Conservation (phyloP, 2,113 vertebrate species). For the Edolisoma coerulescens region DNA sequence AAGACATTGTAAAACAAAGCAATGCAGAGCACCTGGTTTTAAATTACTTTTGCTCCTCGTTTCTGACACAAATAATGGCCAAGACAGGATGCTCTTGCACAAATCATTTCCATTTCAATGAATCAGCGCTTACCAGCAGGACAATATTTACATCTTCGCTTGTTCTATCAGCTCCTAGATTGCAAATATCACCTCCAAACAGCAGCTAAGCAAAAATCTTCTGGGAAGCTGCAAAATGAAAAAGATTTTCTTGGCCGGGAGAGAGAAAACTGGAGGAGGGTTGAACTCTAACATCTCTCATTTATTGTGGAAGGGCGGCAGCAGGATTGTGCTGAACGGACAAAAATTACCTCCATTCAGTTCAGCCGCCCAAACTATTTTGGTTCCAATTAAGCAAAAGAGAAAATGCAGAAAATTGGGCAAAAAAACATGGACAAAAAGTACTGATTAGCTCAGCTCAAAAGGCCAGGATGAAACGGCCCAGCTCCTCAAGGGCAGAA, state of each 20-base stretch:
- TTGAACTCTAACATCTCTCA: background rate
- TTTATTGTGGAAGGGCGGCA: background rate
- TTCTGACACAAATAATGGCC: background rate
- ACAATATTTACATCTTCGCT: conserved; percentile 26
- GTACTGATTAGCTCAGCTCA: background rate
- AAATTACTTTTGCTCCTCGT: background rate
- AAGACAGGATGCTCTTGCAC: background rate
- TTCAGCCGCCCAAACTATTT: background rate
- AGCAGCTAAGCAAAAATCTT: conserved; percentile 5
- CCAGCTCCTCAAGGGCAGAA: background rate
- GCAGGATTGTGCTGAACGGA: background rate
- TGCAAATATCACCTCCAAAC: background rate
- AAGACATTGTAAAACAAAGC: conserved; percentile 14
- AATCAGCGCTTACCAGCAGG: background rate
- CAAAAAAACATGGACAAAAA: background rate
- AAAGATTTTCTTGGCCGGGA: background rate
- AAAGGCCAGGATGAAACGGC: background rate
- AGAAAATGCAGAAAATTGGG: background rate
- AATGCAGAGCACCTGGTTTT: background rate
- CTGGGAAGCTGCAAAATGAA: background rate
- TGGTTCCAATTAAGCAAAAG: background rate
- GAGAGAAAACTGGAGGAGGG: background rate
- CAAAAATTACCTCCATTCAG: background rate
- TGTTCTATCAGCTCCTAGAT: background rate
- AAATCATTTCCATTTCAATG: conserved; percentile 34